Evolutionary conservation across 1,140 invertebrate genomes (phyloP), one percentile per base, ranked within the genome.

Genomic region (Sminthurides bifidus): DNA sequence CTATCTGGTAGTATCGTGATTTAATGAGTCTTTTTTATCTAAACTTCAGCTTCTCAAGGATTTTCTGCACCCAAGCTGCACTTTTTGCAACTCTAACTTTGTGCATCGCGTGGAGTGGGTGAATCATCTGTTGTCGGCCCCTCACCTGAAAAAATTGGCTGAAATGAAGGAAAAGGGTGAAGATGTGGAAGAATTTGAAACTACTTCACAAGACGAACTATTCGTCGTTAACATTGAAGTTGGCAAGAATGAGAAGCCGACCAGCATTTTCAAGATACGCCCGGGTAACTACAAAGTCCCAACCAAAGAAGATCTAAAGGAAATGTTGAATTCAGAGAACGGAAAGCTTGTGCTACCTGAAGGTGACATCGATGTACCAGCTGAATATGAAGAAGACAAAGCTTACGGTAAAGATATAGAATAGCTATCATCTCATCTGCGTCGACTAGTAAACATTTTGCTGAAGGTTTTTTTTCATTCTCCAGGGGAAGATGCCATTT

Each of bases 31-130:
- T n/a, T n/a, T n/a, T n/a, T n/a, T n/a, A n/a, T n/a, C n/a, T n/a
- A n/a, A n/a, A 33, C 33, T 48, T 26, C 27, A 64, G 62, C 27
- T 60, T 52, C 45, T 65, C 46, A 65, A 65, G 33, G 63, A 65
- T 43, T 65, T 60, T 58, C 30, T 65, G 21, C 63, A 65, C 40
- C 63, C 63, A 14, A 61, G 30, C 17, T 65, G 63, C 29, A 43
- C 51, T 3, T 44, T 43, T 33, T 65, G 63, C 30, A 55, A 52
- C 1, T 24, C 27, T 1, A 54, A 62, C 30, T 65, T 65, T 48
- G 59, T 65, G 12, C 63, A 64, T 24, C 58, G 62, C 2, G 54
- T 55, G 35, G 62, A 64, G 41, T 64, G 62, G 62, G 40, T 64
- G 2, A 54, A 55, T 12, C 62, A 64, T 54, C 17, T 64, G 10